phyloP scores from a whole-genome alignment of 1,140 invertebrate genomes.

The Euwallacea similis region DNA sequence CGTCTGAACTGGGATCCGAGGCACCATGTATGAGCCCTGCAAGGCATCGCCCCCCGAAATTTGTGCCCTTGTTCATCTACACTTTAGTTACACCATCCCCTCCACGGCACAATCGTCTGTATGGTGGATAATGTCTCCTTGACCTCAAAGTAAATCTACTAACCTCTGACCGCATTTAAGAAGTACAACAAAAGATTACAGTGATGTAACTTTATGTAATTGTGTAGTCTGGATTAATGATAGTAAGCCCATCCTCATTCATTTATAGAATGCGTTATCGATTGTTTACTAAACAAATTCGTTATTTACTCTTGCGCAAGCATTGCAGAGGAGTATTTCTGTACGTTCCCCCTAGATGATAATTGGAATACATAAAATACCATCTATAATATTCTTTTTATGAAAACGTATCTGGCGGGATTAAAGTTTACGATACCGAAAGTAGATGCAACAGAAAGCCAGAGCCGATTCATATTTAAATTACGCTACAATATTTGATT shows the following conservation, averaged over 20 bases:
- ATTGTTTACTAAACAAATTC: neutral
- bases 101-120: too few species aligned
- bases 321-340: neutral
- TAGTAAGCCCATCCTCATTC: conserved; percentile 2
- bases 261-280: conserved; percentile 4
- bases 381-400: neutral
- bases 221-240: neutral
- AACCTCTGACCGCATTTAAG: conserved; percentile 9
- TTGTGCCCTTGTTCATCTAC: too few species aligned
- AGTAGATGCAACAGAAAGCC: conserved; percentile 1
- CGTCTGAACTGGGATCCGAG: too few species aligned
- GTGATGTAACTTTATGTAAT: conserved; percentile 22
- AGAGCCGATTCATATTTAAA: conserved; percentile 25
- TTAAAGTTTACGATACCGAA: conserved; percentile 17
- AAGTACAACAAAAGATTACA: conserved; percentile 18
- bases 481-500: conserved; percentile 29
- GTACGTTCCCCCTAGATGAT: neutral
- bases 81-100: too few species aligned
- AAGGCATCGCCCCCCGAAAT: too few species aligned
- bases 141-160: conserved; percentile 18
- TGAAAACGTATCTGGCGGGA: conserved; percentile 1
- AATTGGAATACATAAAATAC: conserved; percentile 7
- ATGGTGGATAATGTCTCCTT: conserved; percentile 2
- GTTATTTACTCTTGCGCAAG: neutral
- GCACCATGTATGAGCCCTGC: too few species aligned